Percentiles rank a stretch among this genome's conserved stretches.
Conservation (phyloP, 2,888 invertebrate genomes). For the Crematogaster levior region DNA sequence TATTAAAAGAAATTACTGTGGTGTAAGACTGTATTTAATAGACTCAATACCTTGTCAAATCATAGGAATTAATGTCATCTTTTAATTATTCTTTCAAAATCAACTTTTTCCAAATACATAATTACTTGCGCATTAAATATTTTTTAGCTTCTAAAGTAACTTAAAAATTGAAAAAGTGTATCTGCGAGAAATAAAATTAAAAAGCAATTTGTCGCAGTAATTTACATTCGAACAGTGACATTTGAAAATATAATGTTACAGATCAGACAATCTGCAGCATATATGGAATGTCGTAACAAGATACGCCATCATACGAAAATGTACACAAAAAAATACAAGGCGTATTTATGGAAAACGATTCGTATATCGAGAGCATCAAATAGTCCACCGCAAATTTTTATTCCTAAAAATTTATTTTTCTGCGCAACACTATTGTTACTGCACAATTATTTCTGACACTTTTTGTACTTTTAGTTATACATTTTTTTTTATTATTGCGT, state of each 20-base stretch:
- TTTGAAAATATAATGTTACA: neutral
- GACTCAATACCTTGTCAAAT: neutral
- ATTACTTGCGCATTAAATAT: constrained; percentile 2
- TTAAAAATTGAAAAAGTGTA: neutral
- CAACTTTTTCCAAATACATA: neutral
- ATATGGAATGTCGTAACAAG: neutral
- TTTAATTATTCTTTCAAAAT: neutral
- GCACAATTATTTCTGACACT: constrained; percentile 2
- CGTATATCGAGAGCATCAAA: constrained; percentile 15
- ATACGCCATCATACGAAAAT: neutral
- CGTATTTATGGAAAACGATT: constrained; percentile 25
- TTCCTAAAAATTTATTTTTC: constrained; percentile 17
- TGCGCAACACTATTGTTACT: neutral
- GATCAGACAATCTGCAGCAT: neutral
- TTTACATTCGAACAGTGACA: neutral
- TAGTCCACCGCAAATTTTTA: neutral
- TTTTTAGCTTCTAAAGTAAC: neutral
- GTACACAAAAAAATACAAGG: constrained; percentile 6
- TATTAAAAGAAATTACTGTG: neutral
- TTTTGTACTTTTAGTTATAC: constrained; percentile 16
- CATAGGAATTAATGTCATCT: neutral
- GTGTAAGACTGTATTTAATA: neutral
- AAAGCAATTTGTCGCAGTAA: neutral
- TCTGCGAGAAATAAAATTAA: constrained; percentile 6
- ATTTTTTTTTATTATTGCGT: constrained; percentile 12